Conservation (phyloP, 1,140 invertebrate species). For the Mercenaria mercenaria region DNA sequence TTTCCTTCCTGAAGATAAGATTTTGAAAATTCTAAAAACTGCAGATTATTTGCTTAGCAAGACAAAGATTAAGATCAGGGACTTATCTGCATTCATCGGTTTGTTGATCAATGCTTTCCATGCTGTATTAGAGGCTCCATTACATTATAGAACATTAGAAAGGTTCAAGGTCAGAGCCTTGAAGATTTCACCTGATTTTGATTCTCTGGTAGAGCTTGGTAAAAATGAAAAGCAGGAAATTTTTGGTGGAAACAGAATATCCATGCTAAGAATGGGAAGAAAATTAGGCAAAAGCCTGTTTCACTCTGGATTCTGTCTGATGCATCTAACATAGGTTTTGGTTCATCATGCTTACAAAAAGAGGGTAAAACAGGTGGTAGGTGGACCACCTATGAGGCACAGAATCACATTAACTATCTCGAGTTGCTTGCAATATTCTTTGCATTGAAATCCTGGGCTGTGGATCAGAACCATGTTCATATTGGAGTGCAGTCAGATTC, state of each 20-base stretch:
- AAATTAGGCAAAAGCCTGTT: conserved; percentile 1
- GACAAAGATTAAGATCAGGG: not conserved
- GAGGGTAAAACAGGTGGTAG: not conserved
- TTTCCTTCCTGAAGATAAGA: conserved; percentile 22
- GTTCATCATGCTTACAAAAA: not conserved
- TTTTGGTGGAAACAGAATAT: conserved; percentile 7
- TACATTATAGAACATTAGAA: conserved; percentile 23
- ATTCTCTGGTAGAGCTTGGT: not conserved
- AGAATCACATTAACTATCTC: not conserved
- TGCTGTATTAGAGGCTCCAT: conserved; percentile 22
- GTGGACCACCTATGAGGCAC: not conserved
- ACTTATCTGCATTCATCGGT: conserved; percentile 45
- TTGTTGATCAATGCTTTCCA: conserved; percentile 7
- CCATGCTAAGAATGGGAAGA: conserved; percentile 32
- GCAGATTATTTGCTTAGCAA: not conserved
- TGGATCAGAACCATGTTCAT: not conserved
- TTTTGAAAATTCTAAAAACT: not conserved
- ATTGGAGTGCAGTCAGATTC: not conserved
- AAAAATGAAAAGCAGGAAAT: not conserved
- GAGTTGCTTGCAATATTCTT: not conserved
- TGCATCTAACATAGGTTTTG: not conserved
- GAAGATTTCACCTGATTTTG: not conserved
- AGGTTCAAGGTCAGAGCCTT: not conserved
- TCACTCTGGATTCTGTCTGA: not conserved
- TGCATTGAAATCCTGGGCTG: not conserved